phyloP scores from a whole-genome alignment of 2,113 vertebrate species.

The Gracilinanus agilis region DNA sequence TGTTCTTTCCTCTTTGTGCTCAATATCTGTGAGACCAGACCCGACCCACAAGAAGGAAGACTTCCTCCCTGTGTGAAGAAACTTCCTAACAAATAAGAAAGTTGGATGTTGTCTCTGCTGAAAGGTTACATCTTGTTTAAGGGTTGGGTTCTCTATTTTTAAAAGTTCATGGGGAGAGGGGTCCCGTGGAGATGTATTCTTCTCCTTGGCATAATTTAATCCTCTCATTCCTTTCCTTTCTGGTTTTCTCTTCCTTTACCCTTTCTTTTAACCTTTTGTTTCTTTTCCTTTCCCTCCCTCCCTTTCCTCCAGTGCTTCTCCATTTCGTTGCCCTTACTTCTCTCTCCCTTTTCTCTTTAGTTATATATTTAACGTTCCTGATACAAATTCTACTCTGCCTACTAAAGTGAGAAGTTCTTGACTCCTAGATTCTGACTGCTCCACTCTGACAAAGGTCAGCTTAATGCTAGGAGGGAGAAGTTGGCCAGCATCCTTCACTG shows the following conservation, averaged over 20 bases:
- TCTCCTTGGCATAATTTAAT: background rate
- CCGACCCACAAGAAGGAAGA: background rate
- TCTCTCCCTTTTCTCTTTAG: conserved; percentile 20
- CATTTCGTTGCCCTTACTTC: conserved; percentile 7
- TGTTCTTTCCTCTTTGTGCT: conserved; percentile 38
- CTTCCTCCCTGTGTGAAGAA: conserved; percentile 18
- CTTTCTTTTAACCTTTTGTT: conserved; percentile 3
- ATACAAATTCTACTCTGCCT: background rate
- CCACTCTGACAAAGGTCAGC: background rate
- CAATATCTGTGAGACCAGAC: conserved; percentile 9
- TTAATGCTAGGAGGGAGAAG: background rate
- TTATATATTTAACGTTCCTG: background rate
- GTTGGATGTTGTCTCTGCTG: conserved; percentile 28
- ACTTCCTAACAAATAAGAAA: conserved; percentile 35
- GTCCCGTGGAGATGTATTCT: background rate
- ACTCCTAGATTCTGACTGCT: conserved; percentile 42
- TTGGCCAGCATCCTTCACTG: background rate
- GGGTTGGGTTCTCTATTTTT: conserved; percentile 23
- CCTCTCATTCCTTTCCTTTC: background rate
- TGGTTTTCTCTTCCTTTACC: background rate
- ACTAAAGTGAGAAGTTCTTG: conserved; percentile 1
- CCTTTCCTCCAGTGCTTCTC: background rate
- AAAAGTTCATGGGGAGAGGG: conserved; percentile 9
- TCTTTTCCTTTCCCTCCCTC: background rate
- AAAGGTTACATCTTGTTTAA: conserved; percentile 26